Conservation (phyloP, 2,888 invertebrate species). For the Busseola fusca region DNA sequence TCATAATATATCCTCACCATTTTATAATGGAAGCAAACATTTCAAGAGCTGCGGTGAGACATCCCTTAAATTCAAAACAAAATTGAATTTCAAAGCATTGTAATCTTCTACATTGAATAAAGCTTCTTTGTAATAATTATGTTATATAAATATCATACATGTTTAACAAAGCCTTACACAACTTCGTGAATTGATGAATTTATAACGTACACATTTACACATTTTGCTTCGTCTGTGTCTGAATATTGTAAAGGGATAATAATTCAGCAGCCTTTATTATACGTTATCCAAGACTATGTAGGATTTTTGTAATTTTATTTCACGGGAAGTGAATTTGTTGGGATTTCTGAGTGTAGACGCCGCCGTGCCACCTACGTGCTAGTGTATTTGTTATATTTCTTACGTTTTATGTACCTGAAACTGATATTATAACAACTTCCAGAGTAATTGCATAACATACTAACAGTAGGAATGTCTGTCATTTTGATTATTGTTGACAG, state of each 20-base stretch:
- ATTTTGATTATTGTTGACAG: neutral
- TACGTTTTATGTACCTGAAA: neutral
- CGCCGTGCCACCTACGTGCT: neutral
- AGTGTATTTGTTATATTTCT: neutral
- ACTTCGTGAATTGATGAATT: conserved; percentile 49
- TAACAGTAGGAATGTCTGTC: neutral
- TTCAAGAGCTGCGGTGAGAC: neutral
- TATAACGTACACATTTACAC: conserved; percentile 27
- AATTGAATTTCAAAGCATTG: conserved; percentile 13
- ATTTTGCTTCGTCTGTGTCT: conserved; percentile 18
- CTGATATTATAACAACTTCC: neutral
- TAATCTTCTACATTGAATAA: conserved; percentile 7
- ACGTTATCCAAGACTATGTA: conserved; percentile 26
- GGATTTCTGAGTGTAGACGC: conserved; percentile 18
- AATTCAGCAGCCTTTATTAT: conserved; percentile 20
- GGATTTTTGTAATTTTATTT: conserved; percentile 36
- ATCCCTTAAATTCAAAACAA: conserved; percentile 7
- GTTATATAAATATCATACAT: conserved; percentile 36
- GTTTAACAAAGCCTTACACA: conserved; percentile 22
- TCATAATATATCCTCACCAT: neutral
- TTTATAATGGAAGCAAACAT: conserved; percentile 11
- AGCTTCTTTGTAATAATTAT: conserved; percentile 19
- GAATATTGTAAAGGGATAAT: conserved; percentile 44
- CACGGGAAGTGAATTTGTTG: conserved; percentile 20
- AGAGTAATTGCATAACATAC: neutral